phyloP scores from a whole-genome alignment of 2,113 vertebrate species.

The Carlito syrichta region DNA sequence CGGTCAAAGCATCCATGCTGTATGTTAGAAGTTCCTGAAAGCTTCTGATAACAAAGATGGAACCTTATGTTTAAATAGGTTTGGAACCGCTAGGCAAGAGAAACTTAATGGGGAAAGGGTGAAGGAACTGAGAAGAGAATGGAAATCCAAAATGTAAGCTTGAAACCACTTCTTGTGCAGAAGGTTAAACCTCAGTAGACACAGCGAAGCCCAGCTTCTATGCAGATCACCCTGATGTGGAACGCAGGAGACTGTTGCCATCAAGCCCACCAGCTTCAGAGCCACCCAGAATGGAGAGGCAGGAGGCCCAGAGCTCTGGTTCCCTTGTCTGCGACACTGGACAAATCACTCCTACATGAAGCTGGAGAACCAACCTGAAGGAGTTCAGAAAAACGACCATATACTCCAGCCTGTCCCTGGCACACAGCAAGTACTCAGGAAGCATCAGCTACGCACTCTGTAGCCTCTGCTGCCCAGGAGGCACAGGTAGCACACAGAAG shows the following conservation, averaged over 20 bases:
- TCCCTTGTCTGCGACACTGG: not conserved
- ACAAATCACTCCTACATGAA: not conserved
- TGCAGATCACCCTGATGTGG: not conserved
- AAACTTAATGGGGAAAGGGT: not conserved
- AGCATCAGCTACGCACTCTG: not conserved
- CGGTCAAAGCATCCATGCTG: not conserved
- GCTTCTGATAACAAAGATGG: not conserved
- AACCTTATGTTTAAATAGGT: not conserved
- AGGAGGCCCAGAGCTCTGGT: not conserved
- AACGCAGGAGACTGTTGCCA: not conserved
- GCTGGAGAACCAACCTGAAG: not conserved
- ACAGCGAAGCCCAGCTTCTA: not conserved
- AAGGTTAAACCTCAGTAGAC: not conserved
- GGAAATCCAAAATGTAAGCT: not conserved
- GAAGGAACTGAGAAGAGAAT: not conserved
- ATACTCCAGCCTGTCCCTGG: not conserved
- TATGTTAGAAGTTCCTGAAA: not conserved
- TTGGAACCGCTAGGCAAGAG: not conserved
- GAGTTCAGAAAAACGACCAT: not conserved
- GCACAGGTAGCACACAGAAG: not conserved
- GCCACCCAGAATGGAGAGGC: not conserved
- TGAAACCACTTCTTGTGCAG: not conserved
- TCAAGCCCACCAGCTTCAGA: not conserved
- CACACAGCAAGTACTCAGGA: not conserved
- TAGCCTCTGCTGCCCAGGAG: not conserved